Evolutionary conservation across 2,888 invertebrate genomes (phyloP).

Genomic region (Megaustenia siamemsis): DNA sequence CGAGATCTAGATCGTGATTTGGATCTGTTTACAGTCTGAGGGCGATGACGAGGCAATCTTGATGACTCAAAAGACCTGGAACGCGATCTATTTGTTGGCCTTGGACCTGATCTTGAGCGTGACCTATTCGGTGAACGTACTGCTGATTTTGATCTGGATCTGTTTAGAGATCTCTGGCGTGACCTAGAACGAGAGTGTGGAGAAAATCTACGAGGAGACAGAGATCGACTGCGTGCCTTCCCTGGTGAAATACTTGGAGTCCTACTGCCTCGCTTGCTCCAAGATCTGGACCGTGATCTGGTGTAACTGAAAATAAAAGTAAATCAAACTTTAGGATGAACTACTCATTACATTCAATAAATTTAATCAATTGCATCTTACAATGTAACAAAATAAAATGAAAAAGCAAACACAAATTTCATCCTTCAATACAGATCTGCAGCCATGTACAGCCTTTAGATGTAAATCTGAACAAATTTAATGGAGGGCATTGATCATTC

Average conservation of each 20-base stretch:
- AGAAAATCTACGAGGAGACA: conserved; percentile 37
- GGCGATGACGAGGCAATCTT: conserved; percentile 2
- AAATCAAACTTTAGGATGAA: not conserved
- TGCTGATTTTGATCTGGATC: conserved; percentile 45
- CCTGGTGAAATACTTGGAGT: conserved; percentile 33
- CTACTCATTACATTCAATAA: no score
- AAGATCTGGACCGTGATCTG: conserved; percentile 44
- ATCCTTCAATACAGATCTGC: no score
- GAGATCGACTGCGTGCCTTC: conserved; percentile 32
- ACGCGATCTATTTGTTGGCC: conserved; percentile 20
- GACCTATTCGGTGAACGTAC: conserved; percentile 15
- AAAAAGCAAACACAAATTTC: no score
- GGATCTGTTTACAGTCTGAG: conserved; percentile 4
- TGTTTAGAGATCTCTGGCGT: not conserved
- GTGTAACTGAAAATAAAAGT: conserved; percentile 39
- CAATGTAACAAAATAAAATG: no score
- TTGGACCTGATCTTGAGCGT: conserved; percentile 36
- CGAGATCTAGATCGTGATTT: conserved; percentile 49
- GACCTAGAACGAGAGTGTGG: conserved; percentile 40
- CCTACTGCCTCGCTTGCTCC: conserved; percentile 39
- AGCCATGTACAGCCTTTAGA: no score
- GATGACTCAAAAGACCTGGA: conserved; percentile 34
- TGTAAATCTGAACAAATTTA: no score
- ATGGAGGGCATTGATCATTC: no score
- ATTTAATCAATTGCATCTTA: no score